These are phyloP conservation scores for Orthosia cruda DNA, from an alignment of 2,888 invertebrate species.

Conservation along the genomic window DNA sequence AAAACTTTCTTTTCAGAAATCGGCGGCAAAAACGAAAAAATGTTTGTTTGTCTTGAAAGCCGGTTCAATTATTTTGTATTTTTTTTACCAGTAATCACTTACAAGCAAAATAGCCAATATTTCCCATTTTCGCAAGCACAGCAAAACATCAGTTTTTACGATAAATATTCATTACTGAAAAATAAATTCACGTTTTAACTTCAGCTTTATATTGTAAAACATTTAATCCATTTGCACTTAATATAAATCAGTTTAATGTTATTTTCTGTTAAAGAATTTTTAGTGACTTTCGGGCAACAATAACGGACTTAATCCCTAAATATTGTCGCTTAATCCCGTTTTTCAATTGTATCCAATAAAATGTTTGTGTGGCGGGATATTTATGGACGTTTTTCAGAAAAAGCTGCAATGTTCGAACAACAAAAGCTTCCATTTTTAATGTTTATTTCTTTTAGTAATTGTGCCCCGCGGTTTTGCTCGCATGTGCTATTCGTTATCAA, in stretches of 20 bases:
- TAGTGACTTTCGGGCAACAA: slow-evolving; percentile 28
- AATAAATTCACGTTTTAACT: neutral
- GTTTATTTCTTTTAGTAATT: slow-evolving; percentile 2
- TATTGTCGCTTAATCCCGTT: slow-evolving; percentile 34
- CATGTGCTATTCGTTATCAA: too few species aligned
- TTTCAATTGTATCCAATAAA: slow-evolving; percentile 35
- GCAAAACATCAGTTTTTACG: neutral
- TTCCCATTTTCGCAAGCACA: neutral
- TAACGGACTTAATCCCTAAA: slow-evolving; percentile 24
- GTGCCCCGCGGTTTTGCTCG: too few species aligned
- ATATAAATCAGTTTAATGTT: slow-evolving; percentile 26
- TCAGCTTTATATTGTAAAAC: slow-evolving; percentile 3
- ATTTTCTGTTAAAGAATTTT: slow-evolving; percentile 13
- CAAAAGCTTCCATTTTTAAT: slow-evolving; percentile 7
- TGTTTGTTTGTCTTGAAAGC: too few species aligned
- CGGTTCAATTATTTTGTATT: too few species aligned
- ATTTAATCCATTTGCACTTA: slow-evolving; percentile 22
- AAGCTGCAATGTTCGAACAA: slow-evolving; percentile 8
- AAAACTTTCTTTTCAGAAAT: too few species aligned
- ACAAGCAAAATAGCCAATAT: neutral
- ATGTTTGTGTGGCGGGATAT: slow-evolving; percentile 24
- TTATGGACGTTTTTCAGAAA: slow-evolving; percentile 14
- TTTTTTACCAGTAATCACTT: neutral
- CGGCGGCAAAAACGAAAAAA: too few species aligned
- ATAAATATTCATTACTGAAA: neutral